These are phyloP conservation scores for Lithophane socia DNA, from an alignment of 2,888 invertebrate genomes.

Conservation along the genomic window DNA sequence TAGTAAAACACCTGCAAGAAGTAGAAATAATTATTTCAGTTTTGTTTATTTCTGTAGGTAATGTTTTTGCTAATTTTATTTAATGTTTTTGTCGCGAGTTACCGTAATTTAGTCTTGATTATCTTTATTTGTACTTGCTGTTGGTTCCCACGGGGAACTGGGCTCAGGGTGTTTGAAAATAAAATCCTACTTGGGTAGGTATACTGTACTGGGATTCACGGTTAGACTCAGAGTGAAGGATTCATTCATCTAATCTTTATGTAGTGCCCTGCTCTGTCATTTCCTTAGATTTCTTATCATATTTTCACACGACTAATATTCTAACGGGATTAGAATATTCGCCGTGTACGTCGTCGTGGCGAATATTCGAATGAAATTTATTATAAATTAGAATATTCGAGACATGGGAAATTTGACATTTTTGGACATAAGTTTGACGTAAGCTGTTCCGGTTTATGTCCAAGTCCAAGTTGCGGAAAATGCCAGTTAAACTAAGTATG, in stretches of 20 bases:
- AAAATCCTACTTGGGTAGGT: not conserved
- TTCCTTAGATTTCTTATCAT: not conserved
- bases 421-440: not conserved
- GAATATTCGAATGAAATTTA: too few relatives aligned
- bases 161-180: not conserved
- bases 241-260: not conserved
- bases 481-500: conserved; percentile 9
- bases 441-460: conserved; percentile 14
- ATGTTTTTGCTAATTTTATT: conserved; percentile 8
- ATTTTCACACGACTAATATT: too few relatives aligned
- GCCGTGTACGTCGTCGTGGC: too few relatives aligned
- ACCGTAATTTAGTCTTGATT: not conserved
- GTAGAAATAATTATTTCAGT: not conserved
- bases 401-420: too few relatives aligned
- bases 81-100: not conserved
- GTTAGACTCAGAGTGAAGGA: not conserved
- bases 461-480: conserved; percentile 36
- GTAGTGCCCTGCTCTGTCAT: not conserved
- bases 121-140: too few relatives aligned
- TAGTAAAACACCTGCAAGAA: not conserved
- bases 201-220: not conserved
- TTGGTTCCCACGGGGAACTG: too few relatives aligned
- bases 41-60: not conserved
- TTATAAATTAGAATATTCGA: too few relatives aligned
- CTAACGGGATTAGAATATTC: too few relatives aligned